Base-by-base conservation (phyloP, 92 coral and sea anemone species). In the Palythoa grandis region DNA sequence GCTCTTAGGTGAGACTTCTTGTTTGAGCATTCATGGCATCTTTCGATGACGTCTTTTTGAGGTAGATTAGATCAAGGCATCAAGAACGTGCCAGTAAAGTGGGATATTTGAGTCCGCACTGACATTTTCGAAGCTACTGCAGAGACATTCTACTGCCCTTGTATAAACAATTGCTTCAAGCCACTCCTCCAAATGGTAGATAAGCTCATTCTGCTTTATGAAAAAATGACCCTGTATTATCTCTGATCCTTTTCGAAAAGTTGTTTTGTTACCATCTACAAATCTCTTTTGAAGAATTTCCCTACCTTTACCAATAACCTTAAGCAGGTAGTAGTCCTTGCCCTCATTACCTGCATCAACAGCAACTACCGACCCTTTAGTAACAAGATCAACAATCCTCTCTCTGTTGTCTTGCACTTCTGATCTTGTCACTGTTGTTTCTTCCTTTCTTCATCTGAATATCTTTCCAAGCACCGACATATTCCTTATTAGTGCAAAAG, bases 281-380 rank as follows among this genome's bases (percentile, higher is more conserved):
- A 9, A 7, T 72, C 76, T 39, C 56, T 40, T 72, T 0, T 14
- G 13, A 14, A 39, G 5, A 40, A 19, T 40, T 16, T 72, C 54
- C 1, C 16, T 40, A 16, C 57, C 77, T 16, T 72, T 25, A 17
- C 53, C 11, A 20, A 29, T 72, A 10, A 72, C 77, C 25, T 72
- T 72, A n/a, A 72, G 25, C 25, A 72, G 77, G 77, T 72, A 72
- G 77, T 40, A 72, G 25, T 72, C 77, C 54, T 72, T 56, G 19
- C 77, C 77, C 52, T 35, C 47, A 19, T 72, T 35, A 13, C 22
- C 77, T 13, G 77, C 52, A 39, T 57, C 52, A 39, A 72, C 25
- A 15, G 11, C 77, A 39, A 72, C 54, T 1, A 72, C 54, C 13
- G 54, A 72, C 37, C 39, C 54, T 16, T 38, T 43, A 70, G 9